Evolutionary conservation across 2,888 invertebrate genomes (phyloP).

Genomic region (Bombylius major): DNA sequence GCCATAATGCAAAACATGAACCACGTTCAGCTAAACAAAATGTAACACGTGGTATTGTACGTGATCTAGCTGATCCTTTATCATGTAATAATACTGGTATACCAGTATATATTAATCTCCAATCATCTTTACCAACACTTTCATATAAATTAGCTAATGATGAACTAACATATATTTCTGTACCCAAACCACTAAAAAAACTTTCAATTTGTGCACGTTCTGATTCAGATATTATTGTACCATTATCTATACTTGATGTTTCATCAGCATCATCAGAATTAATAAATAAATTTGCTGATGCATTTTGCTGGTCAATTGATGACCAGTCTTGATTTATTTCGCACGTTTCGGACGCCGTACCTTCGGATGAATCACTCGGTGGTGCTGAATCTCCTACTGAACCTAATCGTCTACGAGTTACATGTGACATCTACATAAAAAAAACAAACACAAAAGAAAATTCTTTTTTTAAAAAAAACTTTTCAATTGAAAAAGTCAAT

Average conservation of each 20-base stretch:
- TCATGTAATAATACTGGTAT: constrained; percentile 67
- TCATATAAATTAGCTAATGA: constrained; percentile 62
- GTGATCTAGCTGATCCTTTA: constrained; percentile 57
- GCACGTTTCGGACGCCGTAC: constrained; percentile 39
- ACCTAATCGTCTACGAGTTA: constrained; percentile 41
- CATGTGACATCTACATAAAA: constrained; percentile 19
- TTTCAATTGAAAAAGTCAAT: too few relatives aligned
- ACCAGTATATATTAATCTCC: constrained; percentile 65
- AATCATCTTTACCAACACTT: constrained; percentile 46
- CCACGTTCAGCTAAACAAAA: constrained; percentile 64
- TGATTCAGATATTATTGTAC: constrained; percentile 42
- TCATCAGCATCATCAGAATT: constrained; percentile 33
- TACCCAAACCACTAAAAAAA: constrained; percentile 63
- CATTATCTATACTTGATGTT: constrained; percentile 33
- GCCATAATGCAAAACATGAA: constrained; percentile 70
- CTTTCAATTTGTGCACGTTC: constrained; percentile 59
- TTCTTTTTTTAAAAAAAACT: too few relatives aligned
- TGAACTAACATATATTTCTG: constrained; percentile 63
- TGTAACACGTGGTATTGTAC: constrained; percentile 53
- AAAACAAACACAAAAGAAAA: background rate
- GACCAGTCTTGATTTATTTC: constrained; percentile 28
- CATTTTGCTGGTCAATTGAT: constrained; percentile 33
- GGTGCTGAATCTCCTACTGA: constrained; percentile 48
- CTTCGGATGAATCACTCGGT: constrained; percentile 42
- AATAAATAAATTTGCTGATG: constrained; percentile 24